Percentiles rank a stretch among this genome's conserved stretches.
Evolutionary conservation across 2,888 invertebrate species (phyloP).

Genomic region (Criorhina ranunculi): DNA sequence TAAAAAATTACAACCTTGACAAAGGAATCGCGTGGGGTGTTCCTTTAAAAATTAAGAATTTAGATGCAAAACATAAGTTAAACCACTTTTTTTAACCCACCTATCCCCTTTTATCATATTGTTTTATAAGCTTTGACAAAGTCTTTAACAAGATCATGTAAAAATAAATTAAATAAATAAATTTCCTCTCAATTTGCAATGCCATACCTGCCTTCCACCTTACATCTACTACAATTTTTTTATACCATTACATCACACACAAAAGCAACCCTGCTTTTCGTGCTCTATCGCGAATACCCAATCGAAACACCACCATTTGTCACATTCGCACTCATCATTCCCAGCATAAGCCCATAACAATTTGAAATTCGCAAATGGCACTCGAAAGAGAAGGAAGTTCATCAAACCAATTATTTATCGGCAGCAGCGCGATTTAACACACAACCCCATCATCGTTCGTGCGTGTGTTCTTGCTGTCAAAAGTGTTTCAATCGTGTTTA

Average conservation of each 20-base stretch:
- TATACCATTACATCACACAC: slow-evolving; percentile 34
- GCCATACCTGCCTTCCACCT: slow-evolving; percentile 25
- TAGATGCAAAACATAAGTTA: too few species aligned
- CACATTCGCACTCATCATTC: slow-evolving; percentile 23
- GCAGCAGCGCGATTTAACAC: slow-evolving; percentile 67
- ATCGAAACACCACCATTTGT: slow-evolving; percentile 1
- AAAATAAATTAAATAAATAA: too few species aligned
- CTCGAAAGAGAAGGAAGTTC: slow-evolving; percentile 55
- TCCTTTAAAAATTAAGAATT: too few species aligned
- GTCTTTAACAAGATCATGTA: too few species aligned
- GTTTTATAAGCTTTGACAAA: too few species aligned
- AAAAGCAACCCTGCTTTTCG: slow-evolving; percentile 49
- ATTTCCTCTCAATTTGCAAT: not conserved
- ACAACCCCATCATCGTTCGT: slow-evolving; percentile 66
- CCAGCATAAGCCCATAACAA: not conserved
- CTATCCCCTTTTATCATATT: too few species aligned
- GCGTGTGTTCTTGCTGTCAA: slow-evolving; percentile 68
- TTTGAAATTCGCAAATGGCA: slow-evolving; percentile 62
- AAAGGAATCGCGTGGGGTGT: too few species aligned
- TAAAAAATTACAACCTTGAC: too few species aligned
- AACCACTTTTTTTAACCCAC: too few species aligned
- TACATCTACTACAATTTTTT: slow-evolving; percentile 64
- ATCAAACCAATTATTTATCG: slow-evolving; percentile 66
- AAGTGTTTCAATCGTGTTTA: slow-evolving; percentile 37
- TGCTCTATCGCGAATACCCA: slow-evolving; percentile 60